phyloP scores from a whole-genome alignment of 2,888 invertebrate genomes.

The Caenorhabditis zanzibari region DNA sequence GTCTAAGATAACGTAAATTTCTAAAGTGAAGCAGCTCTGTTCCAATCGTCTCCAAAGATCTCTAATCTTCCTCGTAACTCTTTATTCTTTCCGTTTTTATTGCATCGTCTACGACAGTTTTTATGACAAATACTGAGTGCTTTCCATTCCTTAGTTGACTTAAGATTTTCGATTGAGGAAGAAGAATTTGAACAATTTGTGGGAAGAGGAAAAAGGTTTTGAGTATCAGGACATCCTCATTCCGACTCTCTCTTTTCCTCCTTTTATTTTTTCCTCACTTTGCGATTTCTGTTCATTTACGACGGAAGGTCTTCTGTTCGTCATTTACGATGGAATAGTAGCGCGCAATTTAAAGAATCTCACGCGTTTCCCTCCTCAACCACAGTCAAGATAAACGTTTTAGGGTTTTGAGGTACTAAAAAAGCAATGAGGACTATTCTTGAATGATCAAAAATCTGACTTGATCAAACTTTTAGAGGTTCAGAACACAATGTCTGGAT shows the following conservation, averaged over 20 bases:
- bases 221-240: conserved; percentile 47
- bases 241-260: conserved; percentile 24
- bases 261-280: conserved; percentile 10
- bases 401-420: conserved; percentile 51
- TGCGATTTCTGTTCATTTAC: conserved; percentile 54
- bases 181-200: conserved; percentile 53
- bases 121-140: conserved; percentile 31
- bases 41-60: conserved; percentile 6
- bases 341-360: conserved; percentile 55
- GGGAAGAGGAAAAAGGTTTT: conserved; percentile 20
- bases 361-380: conserved; percentile 36
- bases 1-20: no score
- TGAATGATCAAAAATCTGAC: conserved; percentile 45
- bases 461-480: conserved; percentile 18
- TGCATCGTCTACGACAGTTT: conserved; percentile 9
- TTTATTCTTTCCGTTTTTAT: conserved; percentile 30
- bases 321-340: conserved; percentile 51
- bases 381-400: conserved; percentile 52
- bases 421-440: conserved; percentile 32
- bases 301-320: conserved; percentile 34
- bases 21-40: conserved; percentile 10
- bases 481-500: conserved; percentile 2
- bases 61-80: conserved; percentile 26
- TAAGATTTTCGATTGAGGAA: conserved; percentile 29
- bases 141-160: conserved; percentile 15